phyloP scores from a whole-genome alignment of 2,113 vertebrate species.

The Mormoops blainvillei region DNA sequence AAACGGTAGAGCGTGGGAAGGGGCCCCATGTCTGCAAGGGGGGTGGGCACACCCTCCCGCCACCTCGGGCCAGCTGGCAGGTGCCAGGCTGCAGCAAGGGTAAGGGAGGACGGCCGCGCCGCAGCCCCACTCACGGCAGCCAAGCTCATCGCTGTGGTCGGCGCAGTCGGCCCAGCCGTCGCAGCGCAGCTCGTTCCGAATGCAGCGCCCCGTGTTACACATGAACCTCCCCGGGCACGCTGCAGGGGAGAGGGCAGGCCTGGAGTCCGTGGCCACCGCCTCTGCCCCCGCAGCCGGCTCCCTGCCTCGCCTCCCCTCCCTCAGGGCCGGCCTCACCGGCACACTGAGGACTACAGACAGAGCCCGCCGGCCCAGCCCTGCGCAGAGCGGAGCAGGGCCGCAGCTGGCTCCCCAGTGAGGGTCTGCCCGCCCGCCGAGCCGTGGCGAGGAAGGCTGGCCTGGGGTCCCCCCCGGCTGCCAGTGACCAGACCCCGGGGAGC shows the following conservation, averaged over 20 bases:
- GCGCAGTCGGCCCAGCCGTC: constrained; percentile 95
- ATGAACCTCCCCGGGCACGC: constrained; percentile 88
- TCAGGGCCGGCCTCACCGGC: neutral
- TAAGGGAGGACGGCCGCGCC: neutral
- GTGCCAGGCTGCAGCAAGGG: neutral
- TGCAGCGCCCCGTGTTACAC: constrained; percentile 86
- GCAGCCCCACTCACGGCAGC: constrained; percentile 85
- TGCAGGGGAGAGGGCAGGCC: constrained; percentile 64
- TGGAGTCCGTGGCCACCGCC: fast-evolving
- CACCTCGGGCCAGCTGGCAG: neutral
- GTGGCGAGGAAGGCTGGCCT: neutral
- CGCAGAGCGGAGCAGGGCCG: neutral
- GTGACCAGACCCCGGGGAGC: neutral
- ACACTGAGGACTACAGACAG: neutral
- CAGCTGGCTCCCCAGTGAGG: no score
- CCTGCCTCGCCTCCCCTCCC: neutral
- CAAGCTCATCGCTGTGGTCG: constrained; percentile 87
- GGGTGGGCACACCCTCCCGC: neutral
- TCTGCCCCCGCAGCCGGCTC: neutral
- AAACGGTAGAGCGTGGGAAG: neutral
- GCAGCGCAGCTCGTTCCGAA: constrained; percentile 80
- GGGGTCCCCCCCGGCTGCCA: neutral
- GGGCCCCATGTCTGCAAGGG: neutral
- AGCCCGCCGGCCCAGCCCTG: neutral
- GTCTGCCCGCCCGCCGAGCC: neutral